Conservation (phyloP, 2,888 invertebrate species). For the Eucriotettix oculatus region DNA sequence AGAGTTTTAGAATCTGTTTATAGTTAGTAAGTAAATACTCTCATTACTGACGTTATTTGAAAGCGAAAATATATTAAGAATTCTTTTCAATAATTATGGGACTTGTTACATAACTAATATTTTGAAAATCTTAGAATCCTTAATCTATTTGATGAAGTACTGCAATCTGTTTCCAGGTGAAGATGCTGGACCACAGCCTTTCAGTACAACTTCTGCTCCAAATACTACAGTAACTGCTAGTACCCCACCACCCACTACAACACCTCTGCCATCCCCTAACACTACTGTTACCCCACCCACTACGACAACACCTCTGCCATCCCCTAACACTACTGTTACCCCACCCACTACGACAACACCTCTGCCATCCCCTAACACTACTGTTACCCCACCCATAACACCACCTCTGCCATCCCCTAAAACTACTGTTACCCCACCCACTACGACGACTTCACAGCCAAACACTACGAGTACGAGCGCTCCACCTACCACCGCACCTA, state of each 20-base stretch:
- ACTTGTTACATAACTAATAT: no score
- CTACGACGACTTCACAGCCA: slow-evolving; percentile 24
- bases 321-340: neutral
- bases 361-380: slow-evolving; percentile 10
- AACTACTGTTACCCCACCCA: slow-evolving; percentile 20
- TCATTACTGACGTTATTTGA: no score
- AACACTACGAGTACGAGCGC: neutral
- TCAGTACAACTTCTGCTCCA: neutral
- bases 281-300: neutral
- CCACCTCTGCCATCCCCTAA: slow-evolving; percentile 5
- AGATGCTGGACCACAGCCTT: no score
- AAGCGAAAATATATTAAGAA: no score
- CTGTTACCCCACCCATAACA: slow-evolving; percentile 18
- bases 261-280: neutral
- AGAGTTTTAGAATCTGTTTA: no score
- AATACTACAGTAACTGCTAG: neutral
- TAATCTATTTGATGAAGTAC: no score
- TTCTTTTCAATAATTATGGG: no score
- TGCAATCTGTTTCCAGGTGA: no score
- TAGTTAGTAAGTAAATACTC: no score
- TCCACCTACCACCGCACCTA: slow-evolving; percentile 14
- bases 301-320: neutral
- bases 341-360: no score
- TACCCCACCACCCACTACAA: neutral
- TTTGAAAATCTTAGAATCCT: no score